A percentile compares a stretch with the other conserved stretches of the same genome.
These are phyloP conservation scores for Meandrina meandrites DNA, from an alignment of 92 coral and sea anemone species.

Conservation along the genomic window DNA sequence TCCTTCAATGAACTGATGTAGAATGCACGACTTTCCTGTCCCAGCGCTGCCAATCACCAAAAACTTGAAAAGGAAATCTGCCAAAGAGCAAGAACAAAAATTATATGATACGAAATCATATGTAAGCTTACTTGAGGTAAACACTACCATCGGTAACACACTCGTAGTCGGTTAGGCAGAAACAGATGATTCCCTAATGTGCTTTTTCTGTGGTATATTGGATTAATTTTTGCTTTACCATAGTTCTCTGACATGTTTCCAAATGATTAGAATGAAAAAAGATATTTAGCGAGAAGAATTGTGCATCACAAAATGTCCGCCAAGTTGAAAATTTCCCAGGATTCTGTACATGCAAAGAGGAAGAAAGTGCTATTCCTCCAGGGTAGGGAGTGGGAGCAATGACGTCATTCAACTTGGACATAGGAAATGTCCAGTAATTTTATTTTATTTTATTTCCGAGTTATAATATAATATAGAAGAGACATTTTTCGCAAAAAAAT, in stretches of 20 bases:
- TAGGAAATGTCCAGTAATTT: background rate
- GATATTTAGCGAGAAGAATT: constrained; percentile 15
- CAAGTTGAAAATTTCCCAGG: constrained; percentile 59
- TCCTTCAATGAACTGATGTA: constrained; percentile 99
- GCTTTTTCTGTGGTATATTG: background rate
- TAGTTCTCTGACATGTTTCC: constrained; percentile 93
- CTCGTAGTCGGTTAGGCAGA: background rate
- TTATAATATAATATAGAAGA: background rate
- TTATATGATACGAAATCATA: too few species aligned
- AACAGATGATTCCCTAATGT: background rate
- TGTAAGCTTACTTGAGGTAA: background rate
- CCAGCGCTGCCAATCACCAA: constrained; percentile 99
- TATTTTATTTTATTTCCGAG: background rate
- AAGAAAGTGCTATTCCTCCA: constrained; percentile 9
- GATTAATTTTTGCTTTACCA: constrained; percentile 59
- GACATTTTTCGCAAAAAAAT: background rate
- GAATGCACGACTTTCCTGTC: constrained; percentile 96
- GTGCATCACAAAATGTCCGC: constrained; percentile 59
- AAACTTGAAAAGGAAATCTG: constrained; percentile 99
- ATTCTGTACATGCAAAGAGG: constrained; percentile 46
- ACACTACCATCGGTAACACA: background rate
- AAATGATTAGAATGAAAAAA: constrained; percentile 35
- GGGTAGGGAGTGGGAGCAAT: constrained; percentile 31
- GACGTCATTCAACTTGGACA: background rate
- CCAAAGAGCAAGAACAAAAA: constrained; percentile 16